A percentile compares a stretch with the other conserved stretches of the same genome.
Evolutionary conservation across 2,113 vertebrate genomes (phyloP).

Genomic region (Desmodus rotundus): DNA sequence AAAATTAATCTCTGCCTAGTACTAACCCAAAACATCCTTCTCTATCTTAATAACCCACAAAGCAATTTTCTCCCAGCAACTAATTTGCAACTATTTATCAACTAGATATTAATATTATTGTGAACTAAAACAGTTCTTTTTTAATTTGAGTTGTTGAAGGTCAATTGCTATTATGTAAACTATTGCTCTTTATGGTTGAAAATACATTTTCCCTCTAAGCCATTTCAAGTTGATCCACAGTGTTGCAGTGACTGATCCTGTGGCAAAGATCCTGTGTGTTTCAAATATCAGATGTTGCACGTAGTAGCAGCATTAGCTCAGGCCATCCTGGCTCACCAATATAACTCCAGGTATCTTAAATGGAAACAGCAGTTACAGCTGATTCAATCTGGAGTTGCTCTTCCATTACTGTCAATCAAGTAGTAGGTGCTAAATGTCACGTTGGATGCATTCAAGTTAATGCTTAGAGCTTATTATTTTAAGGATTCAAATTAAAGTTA

Average conservation of each 20-base stretch:
- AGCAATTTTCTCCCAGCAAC: constrained; percentile 36
- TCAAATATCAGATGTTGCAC: not conserved
- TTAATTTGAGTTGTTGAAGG: not conserved
- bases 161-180: not conserved
- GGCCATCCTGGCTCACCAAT: not conserved
- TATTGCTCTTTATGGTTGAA: not conserved
- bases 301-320: not conserved
- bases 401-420: not conserved
- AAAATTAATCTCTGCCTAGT: constrained; percentile 75
- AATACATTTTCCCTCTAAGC: not conserved
- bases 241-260: not conserved
- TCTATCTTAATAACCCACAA: constrained; percentile 17
- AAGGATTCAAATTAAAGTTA: not conserved
- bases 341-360: not conserved
- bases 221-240: not conserved
- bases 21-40: constrained; percentile 56
- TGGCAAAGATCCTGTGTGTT: not conserved
- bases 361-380: constrained; percentile 16
- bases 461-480: not conserved
- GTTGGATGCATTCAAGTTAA: not conserved
- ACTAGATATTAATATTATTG: constrained; percentile 20
- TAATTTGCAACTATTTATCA: constrained; percentile 59
- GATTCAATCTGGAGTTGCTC: not conserved
- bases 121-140: not conserved
- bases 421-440: constrained; percentile 25